These are phyloP conservation scores for Rhombomys opimus DNA, from an alignment of 2,113 vertebrate species.

Conservation along the genomic window DNA sequence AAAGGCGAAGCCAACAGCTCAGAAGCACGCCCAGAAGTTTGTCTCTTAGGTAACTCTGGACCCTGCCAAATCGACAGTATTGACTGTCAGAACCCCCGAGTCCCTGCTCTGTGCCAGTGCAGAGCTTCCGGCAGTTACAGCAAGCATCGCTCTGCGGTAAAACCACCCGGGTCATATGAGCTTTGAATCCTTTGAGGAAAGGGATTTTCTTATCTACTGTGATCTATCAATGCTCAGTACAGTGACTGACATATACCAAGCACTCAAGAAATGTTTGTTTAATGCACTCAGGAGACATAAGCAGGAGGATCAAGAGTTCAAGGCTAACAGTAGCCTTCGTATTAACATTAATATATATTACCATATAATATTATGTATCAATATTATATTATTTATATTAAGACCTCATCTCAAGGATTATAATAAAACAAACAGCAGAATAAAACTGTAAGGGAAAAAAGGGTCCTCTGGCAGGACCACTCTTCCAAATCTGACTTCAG, in stretches of 20 bases:
- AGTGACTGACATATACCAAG: neutral
- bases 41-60: neutral
- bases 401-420: neutral
- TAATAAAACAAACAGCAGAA: neutral
- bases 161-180: neutral
- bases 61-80: neutral
- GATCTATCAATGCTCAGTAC: neutral
- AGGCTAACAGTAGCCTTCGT: neutral
- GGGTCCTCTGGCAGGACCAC: neutral
- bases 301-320: neutral
- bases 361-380: no score
- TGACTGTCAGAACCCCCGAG: neutral
- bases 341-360: no score
- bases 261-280: neutral
- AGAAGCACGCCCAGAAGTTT: neutral
- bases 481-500: neutral
- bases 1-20: neutral
- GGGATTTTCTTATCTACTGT: neutral
- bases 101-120: neutral
- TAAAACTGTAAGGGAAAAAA: neutral
- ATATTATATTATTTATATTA: neutral
- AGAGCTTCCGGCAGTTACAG: neutral
- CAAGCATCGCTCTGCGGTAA: neutral
- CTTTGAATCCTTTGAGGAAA: neutral
- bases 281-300: neutral